Percentiles rank a stretch among this genome's conserved stretches.
Conservation (phyloP, 1,140 invertebrate species). For the Heterodera schachtii region DNA sequence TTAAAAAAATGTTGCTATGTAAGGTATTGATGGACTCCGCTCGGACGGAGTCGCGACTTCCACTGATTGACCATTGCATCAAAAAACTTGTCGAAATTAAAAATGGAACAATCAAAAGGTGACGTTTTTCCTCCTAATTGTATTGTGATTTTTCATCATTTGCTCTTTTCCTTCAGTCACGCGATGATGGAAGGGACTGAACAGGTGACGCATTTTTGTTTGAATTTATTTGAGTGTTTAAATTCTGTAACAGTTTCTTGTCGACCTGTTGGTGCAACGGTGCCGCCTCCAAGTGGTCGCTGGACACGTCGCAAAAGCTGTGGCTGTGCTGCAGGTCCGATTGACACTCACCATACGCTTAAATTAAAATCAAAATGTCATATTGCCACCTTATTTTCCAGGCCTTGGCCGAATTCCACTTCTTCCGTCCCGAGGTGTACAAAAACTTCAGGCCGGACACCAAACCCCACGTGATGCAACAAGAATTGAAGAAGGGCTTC, state of each 20-base stretch:
- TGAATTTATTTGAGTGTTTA: not conserved
- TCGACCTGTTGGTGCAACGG: conserved; percentile 10
- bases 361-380: too few species aligned
- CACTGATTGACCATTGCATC: conserved; percentile 6
- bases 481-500: not conserved
- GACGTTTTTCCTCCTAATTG: not conserved
- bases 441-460: conserved; percentile 8
- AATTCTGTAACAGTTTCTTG: not conserved
- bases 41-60: not conserved
- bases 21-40: not conserved
- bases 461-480: not conserved
- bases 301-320: conserved; percentile 12
- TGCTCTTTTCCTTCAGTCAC: not conserved
- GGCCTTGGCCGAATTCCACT: conserved; percentile 24
- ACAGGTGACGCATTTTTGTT: not conserved
- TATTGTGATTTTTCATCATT: not conserved
- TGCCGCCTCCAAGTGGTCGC: conserved; percentile 9
- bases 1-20: not conserved
- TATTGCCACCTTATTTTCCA: not conserved
- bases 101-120: not conserved
- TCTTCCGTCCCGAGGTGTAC: conserved; percentile 2
- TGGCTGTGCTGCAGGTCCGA: conserved; percentile 8
- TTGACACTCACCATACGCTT: not conserved
- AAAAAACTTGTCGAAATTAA: conserved; percentile 14
- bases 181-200: conserved; percentile 6